Conservation (phyloP, 37 sponge, comb jelly and placozoan species). For the Geodia barretti region DNA sequence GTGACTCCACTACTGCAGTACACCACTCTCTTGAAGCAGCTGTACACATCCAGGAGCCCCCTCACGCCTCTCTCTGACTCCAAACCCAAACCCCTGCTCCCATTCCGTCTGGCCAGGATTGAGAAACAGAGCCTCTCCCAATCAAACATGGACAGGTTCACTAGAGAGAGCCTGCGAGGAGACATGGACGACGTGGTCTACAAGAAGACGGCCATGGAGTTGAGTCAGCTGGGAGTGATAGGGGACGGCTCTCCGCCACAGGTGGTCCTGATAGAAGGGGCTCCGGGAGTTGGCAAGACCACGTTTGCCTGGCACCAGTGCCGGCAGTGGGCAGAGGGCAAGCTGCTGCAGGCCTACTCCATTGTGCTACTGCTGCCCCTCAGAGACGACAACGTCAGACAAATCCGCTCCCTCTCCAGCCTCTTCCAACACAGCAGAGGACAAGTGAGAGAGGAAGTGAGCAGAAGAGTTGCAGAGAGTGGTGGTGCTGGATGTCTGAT, state of each 20-base stretch:
- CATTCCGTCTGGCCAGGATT: constrained; percentile 2
- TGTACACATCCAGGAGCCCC: background rate
- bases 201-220: constrained; percentile 1
- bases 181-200: constrained; percentile 14
- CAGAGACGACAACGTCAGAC: constrained; percentile 6
- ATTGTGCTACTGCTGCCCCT: constrained; percentile 18
- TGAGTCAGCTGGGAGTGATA: background rate
- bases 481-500: constrained; percentile 5
- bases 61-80: background rate
- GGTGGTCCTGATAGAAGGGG: constrained; percentile 10
- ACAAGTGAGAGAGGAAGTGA: constrained; percentile 2
- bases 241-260: background rate
- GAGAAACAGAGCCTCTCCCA: background rate
- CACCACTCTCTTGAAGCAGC: background rate
- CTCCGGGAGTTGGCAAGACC: constrained; percentile 25
- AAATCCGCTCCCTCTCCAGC: constrained; percentile 10
- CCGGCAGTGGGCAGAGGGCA: constrained; percentile 4
- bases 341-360: constrained; percentile 20
- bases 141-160: background rate
- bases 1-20: background rate
- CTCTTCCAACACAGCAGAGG: constrained; percentile 22
- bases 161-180: background rate
- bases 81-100: background rate
- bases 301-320: constrained; percentile 21
- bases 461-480: background rate